phyloP scores from a whole-genome alignment of 2,113 vertebrate species.

The Tenebrosternarchus preto region DNA sequence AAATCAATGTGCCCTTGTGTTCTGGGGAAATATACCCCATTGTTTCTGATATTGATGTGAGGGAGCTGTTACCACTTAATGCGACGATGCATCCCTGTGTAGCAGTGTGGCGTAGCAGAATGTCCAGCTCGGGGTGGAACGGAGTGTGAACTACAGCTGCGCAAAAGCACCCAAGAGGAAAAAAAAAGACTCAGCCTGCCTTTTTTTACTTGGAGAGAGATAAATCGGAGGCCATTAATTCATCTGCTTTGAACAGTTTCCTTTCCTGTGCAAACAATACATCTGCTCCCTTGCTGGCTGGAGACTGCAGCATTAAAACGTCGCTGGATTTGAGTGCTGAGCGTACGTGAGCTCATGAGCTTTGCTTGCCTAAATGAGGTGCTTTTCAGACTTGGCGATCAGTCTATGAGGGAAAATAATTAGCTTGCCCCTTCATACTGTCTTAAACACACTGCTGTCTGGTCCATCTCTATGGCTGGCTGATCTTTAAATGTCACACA shows the following conservation, averaged over 20 bases:
- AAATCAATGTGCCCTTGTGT: too few relatives aligned
- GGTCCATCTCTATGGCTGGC: slow-evolving; percentile 31
- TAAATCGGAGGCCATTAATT: slow-evolving; percentile 32
- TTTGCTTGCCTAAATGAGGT: slow-evolving; percentile 29
- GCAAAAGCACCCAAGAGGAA: neutral
- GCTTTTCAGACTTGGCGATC: slow-evolving; percentile 22
- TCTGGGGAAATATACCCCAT: neutral
- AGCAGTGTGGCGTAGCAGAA: neutral
- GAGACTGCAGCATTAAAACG: slow-evolving; percentile 24
- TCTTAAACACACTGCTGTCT: slow-evolving; percentile 27
- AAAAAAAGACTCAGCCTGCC: neutral
- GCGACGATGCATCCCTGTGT: neutral
- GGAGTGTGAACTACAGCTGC: neutral
- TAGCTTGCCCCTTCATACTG: slow-evolving; percentile 38
- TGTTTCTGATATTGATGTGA: neutral
- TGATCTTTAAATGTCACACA: slow-evolving; percentile 56
- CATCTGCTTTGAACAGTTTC: slow-evolving; percentile 1
- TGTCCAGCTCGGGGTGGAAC: neutral
- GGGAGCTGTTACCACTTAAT: neutral
- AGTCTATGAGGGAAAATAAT: slow-evolving; percentile 48
- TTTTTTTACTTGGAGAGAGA: slow-evolving; percentile 10
- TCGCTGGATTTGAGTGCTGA: slow-evolving; percentile 20
- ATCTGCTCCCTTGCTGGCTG: slow-evolving; percentile 29
- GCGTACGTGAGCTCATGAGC: slow-evolving; percentile 2
- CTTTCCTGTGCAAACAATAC: slow-evolving; percentile 19